Base-by-base conservation (phyloP, 2,113 vertebrate species). In the Steatornis caripensis region DNA sequence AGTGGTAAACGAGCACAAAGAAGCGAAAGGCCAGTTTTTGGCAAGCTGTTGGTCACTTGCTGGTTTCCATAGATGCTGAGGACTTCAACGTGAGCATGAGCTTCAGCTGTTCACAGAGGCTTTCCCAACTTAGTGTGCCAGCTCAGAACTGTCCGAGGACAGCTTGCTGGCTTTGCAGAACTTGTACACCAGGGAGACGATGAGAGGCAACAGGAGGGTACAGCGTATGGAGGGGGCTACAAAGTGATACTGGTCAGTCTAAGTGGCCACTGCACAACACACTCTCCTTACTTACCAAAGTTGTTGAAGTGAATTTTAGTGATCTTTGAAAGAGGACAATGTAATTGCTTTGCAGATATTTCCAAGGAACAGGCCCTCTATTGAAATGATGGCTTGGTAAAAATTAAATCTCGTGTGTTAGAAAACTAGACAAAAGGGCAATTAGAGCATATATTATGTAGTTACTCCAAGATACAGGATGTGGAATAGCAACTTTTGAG, bases 11-110 rank as follows among this genome's bases (percentile, higher is more conserved):
- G 79, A 81, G 51, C 64, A 70, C 3, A 43, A 78, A 75, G 39
- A 70, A 69, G 26, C 15, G 53, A 69, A 76, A 81, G 64, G 12
- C 24, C 24, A 16, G 27, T 20, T 70, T 88, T 61, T 58, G 58
- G 55, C 51, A 72, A 92, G 85, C 53, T 34, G 39, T 43, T 76
- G 0, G 0, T 60, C 64, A 20, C 12, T 37, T 1, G 2, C 2
- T 46, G 46, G 49, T 34, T 54, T 86, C 64, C 65, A 17, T 0
- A 84, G 71, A 22, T 75, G 68, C 46, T 64, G 78, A 76, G 61
- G 36, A 65, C 41, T 45, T 92, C 58, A 51, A 4, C 2, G 34
- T 20, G 7, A 69, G 27, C 53, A 23, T 11, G 26, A 84, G 36
- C 36, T 72, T 66, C 21, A 49, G 74, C 37, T 49, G 26, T 37